Conservation (phyloP, 1,140 invertebrate species). For the Heliothis virescens region DNA sequence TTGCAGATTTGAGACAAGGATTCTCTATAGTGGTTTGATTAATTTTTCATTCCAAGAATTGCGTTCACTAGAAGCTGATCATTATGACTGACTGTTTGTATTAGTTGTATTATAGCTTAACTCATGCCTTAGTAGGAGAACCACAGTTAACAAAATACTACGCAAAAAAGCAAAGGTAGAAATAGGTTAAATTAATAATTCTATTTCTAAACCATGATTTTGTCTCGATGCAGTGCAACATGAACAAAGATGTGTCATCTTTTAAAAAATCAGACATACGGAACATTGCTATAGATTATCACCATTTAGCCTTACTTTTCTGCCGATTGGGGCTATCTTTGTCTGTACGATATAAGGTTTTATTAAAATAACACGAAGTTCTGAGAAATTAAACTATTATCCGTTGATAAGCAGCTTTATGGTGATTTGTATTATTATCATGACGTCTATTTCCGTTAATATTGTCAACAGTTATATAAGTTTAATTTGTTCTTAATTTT, state of each 20-base stretch:
- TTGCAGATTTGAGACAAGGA: background rate
- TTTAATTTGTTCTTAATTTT: background rate
- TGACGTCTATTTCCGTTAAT: background rate
- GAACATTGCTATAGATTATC: background rate
- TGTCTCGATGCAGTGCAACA: too few species aligned
- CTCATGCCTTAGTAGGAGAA: too few species aligned
- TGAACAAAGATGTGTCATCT: background rate
- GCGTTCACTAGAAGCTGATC: too few species aligned
- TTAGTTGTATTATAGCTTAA: too few species aligned
- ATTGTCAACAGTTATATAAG: background rate
- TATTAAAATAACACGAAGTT: background rate
- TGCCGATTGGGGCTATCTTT: conserved; percentile 10
- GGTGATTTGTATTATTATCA: conserved; percentile 28
- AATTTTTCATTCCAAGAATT: background rate
- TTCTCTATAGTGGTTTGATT: background rate
- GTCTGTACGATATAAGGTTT: background rate
- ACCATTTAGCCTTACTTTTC: background rate
- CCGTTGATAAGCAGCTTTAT: conserved; percentile 35
- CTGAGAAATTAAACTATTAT: conserved; percentile 10
- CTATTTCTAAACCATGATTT: too few species aligned
- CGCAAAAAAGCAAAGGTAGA: too few species aligned
- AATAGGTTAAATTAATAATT: too few species aligned
- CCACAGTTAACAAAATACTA: too few species aligned
- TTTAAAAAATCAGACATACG: background rate
- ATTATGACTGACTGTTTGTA: too few species aligned